phyloP scores from a whole-genome alignment of 2,797 vertebrate genomes.

The Hoplostethus mediterraneus region DNA sequence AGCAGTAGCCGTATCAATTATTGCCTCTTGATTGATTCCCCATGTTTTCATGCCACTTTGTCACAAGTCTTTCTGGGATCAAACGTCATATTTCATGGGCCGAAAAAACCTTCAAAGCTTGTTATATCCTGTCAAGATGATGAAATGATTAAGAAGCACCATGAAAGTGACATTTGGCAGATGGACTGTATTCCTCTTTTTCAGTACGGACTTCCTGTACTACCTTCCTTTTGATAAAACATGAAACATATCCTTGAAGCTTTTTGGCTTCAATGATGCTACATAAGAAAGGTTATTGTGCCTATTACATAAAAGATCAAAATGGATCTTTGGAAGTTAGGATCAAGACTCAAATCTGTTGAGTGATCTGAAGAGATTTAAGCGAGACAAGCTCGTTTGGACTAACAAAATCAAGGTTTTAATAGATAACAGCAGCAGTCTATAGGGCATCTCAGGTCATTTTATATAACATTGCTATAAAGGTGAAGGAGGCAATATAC shows the following conservation, averaged over 20 bases:
- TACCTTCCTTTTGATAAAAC: constrained; percentile 77
- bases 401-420: neutral
- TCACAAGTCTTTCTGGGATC: constrained; percentile 63
- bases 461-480: constrained; percentile 48
- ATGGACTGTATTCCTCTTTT: constrained; percentile 74
- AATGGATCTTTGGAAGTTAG: neutral
- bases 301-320: constrained; percentile 13
- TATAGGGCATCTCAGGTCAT: constrained; percentile 29
- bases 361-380: neutral
- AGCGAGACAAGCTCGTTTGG: neutral
- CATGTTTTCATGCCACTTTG: constrained; percentile 50
- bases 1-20: constrained; percentile 31
- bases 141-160: constrained; percentile 78
- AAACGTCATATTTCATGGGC: constrained; percentile 65
- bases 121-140: constrained; percentile 72
- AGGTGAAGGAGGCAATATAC: constrained; percentile 56
- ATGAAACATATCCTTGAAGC: constrained; percentile 73
- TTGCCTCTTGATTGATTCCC: constrained; percentile 49
- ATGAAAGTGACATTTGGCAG: constrained; percentile 79
- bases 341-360: neutral
- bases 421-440: neutral
- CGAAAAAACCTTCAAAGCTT: constrained; percentile 68
- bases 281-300: constrained; percentile 9
- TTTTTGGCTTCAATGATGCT: constrained; percentile 39
- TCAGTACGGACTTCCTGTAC: constrained; percentile 67